phyloP scores from a whole-genome alignment of 2,797 vertebrate genomes.

The Buphagus erythrorhynchus region DNA sequence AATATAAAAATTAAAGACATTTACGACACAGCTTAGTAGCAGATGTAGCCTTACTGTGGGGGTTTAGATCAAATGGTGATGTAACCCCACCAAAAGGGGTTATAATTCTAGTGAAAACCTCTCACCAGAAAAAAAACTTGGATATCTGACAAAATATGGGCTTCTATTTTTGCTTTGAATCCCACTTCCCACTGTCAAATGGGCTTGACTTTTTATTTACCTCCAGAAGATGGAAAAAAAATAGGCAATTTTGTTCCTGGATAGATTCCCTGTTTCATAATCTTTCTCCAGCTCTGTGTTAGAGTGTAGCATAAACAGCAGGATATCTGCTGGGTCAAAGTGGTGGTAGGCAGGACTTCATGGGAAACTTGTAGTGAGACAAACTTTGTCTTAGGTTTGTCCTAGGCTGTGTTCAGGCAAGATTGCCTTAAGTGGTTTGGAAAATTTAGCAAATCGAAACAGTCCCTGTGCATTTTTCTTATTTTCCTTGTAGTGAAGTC shows the following conservation, averaged over 20 bases:
- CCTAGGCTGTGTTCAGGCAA: background rate
- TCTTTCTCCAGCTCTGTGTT: background rate
- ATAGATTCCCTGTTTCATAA: conserved; percentile 49
- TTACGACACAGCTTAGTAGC: conserved; percentile 86
- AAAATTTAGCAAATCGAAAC: background rate
- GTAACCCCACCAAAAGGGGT: conserved; percentile 75
- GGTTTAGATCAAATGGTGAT: conserved; percentile 83
- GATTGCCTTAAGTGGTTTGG: background rate
- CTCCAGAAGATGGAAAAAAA: background rate
- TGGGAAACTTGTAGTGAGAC: background rate
- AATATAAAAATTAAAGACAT: conserved; percentile 86
- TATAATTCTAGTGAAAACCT: conserved; percentile 78
- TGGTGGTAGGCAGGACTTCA: background rate
- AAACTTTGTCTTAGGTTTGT: background rate
- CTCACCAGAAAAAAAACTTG: conserved; percentile 66
- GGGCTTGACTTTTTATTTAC: conserved; percentile 60
- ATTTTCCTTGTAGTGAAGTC: background rate
- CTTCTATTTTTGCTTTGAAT: conserved; percentile 57
- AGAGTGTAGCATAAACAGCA: background rate
- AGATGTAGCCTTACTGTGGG: conserved; percentile 81
- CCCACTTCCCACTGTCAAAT: conserved; percentile 53
- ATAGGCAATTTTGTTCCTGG: conserved; percentile 15
- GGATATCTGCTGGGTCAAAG: background rate
- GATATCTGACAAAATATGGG: conserved; percentile 70
- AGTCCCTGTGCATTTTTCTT: background rate